phyloP scores from a whole-genome alignment of 2,113 vertebrate genomes.

The Casuarius casuarius region DNA sequence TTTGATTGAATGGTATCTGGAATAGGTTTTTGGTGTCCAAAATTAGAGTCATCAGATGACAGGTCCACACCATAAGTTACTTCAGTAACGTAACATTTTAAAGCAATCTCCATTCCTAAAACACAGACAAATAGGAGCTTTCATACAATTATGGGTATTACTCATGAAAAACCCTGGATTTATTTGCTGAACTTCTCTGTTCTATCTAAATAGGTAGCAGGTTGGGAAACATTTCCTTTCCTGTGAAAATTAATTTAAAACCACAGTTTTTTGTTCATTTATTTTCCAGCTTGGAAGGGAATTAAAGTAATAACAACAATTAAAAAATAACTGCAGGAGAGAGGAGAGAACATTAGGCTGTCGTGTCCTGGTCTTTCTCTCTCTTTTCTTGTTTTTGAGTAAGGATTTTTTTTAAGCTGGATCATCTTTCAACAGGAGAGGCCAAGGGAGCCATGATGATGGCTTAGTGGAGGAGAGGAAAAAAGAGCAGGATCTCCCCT shows the following conservation, averaged over 20 bases:
- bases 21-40: slow-evolving; percentile 37
- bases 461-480: not conserved
- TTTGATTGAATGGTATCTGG: slow-evolving; percentile 18
- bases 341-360: not conserved
- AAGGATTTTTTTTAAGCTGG: not conserved
- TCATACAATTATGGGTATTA: slow-evolving; percentile 36
- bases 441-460: not conserved
- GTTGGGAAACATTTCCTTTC: not conserved
- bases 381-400: not conserved
- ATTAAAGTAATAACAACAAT: not conserved
- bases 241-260: slow-evolving; percentile 20
- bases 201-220: not conserved
- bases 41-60: slow-evolving; percentile 28
- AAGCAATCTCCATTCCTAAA: slow-evolving; percentile 38
- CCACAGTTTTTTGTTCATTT: not conserved
- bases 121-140: not conserved
- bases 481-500: fast-evolving
- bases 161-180: not conserved
- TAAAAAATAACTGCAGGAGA: not conserved
- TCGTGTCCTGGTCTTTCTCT: not conserved
- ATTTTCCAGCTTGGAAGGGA: not conserved
- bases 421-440: not conserved
- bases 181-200: slow-evolving; percentile 17
- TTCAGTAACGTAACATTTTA: slow-evolving; percentile 6
- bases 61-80: slow-evolving; percentile 31